Evolutionary conservation across 1,140 invertebrate genomes (phyloP).

Genomic region (Lasioglossum albipes): DNA sequence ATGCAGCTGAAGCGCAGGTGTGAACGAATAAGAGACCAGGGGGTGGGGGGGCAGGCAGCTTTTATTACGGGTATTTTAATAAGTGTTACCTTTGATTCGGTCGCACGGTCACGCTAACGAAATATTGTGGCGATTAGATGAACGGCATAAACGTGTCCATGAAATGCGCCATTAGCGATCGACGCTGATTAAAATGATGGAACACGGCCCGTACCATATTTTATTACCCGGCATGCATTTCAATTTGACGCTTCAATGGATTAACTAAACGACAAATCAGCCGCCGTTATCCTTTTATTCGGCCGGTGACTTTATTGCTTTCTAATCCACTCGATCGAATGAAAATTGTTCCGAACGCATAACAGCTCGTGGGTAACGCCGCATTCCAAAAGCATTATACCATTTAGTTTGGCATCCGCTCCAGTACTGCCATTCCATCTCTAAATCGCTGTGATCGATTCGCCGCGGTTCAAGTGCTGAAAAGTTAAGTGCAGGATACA

Average conservation of each 20-base stretch:
- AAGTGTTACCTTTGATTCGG: slow-evolving; percentile 59
- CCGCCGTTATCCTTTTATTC: too few species aligned
- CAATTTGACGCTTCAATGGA: neutral
- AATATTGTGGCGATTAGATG: slow-evolving; percentile 52
- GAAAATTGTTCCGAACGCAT: too few species aligned
- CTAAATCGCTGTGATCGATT: neutral
- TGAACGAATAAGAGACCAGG: neutral
- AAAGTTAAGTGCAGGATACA: slow-evolving; percentile 31
- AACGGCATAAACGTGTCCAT: slow-evolving; percentile 49
- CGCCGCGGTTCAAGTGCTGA: neutral
- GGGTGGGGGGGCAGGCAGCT: neutral
- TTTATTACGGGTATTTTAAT: slow-evolving; percentile 61
- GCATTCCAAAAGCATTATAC: too few species aligned
- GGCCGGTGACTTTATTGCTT: neutral
- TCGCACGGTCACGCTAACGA: slow-evolving; percentile 41
- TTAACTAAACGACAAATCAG: neutral
- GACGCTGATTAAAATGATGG: slow-evolving; percentile 3
- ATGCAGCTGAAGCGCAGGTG: neutral
- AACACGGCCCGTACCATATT: neutral
- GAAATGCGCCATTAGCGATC: slow-evolving; percentile 53
- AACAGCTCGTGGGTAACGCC: too few species aligned
- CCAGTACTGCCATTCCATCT: neutral
- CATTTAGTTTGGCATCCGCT: too few species aligned
- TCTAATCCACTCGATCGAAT: neutral
- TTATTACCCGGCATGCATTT: neutral